phyloP scores from a whole-genome alignment of 2,113 vertebrate genomes.

The Scopus umbretta region DNA sequence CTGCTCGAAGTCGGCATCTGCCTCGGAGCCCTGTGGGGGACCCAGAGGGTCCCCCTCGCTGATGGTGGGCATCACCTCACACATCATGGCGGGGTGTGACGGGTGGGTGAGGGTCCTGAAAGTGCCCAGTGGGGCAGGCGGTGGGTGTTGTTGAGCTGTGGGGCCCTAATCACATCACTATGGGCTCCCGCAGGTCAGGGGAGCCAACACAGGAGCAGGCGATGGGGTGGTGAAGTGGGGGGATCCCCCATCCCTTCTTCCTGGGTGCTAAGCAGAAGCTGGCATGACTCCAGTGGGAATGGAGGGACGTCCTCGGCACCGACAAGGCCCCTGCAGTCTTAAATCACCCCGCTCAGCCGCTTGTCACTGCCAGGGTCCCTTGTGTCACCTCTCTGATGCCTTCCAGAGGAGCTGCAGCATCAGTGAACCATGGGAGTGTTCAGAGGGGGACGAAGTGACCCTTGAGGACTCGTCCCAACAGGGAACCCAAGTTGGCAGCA shows the following conservation, averaged over 20 bases:
- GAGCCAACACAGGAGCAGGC: background rate
- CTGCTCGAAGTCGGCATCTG: constrained; percentile 95
- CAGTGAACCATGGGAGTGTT: background rate
- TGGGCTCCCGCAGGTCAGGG: background rate
- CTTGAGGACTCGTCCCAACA: background rate
- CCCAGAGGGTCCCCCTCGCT: constrained; percentile 91
- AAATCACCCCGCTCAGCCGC: background rate
- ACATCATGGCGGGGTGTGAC: constrained; percentile 81
- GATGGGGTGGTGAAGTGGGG: background rate
- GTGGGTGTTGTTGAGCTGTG: background rate
- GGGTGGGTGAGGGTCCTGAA: background rate
- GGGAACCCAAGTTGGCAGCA: background rate
- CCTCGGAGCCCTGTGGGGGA: constrained; percentile 81
- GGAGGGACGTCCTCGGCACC: background rate
- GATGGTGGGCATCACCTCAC: constrained; percentile 98
- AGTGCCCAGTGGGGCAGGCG: background rate
- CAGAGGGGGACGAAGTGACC: background rate
- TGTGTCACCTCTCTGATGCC: background rate
- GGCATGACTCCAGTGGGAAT: background rate
- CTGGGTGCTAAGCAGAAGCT: background rate
- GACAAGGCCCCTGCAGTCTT: background rate
- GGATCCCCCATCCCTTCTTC: background rate
- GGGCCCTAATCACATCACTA: constrained; percentile 13
- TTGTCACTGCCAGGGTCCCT: background rate
- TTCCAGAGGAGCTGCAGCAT: background rate